Evolutionary conservation across 2,888 invertebrate genomes (phyloP), one percentile per base, ranked within the genome.

Genomic region (Sarcophaga carnaria): DNA sequence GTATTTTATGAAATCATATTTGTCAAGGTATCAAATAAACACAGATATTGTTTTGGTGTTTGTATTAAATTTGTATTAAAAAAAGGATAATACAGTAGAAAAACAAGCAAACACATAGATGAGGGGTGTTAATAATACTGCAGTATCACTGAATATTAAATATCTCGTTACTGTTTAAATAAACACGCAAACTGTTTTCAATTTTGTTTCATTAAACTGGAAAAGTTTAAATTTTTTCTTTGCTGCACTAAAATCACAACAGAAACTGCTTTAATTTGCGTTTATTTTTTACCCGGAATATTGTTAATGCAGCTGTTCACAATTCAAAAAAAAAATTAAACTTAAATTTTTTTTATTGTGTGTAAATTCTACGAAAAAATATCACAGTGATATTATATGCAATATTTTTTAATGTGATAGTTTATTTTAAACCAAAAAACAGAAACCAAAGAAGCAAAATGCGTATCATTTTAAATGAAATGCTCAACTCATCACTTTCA

Each of bases 1-100:
- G 10, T 37, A 37, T 37, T 37, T 37, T 37, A 37, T 37, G 8
- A 8, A 64, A 49, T 25, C 37, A 69, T 70, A 70, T 63, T 75
- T 67, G 25, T 82, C 22, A 22, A 37, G 22, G 63, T 69, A 63
- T 64, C 45, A 70, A 71, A 20, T 27, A 69, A 81, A 75, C 64
- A 60, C 6, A 71, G 37, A 37, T 37, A 37, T 71, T 54, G 54
- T 54, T 54, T 64, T 8, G 0, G 17, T n/a, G 47, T 45, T 59
- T 66, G n/a, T 14, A 62, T 74, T 62, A 74, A 22, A 17, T 74
- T 45, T 45, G 10, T 14, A 74, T 54, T 74, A n/a, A 37, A 81
- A n/a, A 54, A 70, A 63, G 54, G 10, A 20, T 67, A 59, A 11
- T 63, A 37, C 63, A 54, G 14, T 4, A 54, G 5, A 17, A 54